A percentile compares a stretch with the other conserved stretches of the same genome.
Evolutionary conservation across 1,140 invertebrate species (phyloP).

Genomic region (Panagrolaimus sp.): DNA sequence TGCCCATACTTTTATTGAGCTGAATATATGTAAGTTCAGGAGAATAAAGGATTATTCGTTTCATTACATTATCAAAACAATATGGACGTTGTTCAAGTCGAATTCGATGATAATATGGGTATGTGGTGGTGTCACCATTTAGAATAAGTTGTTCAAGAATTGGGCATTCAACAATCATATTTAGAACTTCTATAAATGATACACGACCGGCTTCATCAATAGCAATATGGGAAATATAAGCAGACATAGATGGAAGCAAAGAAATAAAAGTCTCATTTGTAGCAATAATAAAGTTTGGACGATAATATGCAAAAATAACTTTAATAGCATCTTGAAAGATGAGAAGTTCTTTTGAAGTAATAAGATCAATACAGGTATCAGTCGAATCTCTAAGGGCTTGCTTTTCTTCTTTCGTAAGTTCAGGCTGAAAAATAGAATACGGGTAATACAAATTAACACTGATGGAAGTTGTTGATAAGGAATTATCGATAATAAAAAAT

Average conservation of each 20-base stretch:
- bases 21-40: not conserved
- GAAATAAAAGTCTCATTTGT: not conserved
- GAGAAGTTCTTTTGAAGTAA: not conserved
- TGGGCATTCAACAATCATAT: not conserved
- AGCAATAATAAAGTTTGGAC: not conserved
- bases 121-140: not conserved
- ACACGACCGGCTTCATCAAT: conserved; percentile 1
- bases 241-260: not conserved
- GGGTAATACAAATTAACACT: too few species aligned
- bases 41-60: not conserved
- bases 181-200: not conserved
- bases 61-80: not conserved
- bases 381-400: not conserved
- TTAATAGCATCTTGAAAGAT: not conserved
- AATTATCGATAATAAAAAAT: too few species aligned
- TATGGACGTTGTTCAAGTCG: not conserved
- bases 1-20: not conserved
- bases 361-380: not conserved
- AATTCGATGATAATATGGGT: not conserved
- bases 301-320: not conserved
- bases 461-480: not conserved
- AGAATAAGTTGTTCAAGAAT: not conserved
- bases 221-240: not conserved
- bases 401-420: too few species aligned
- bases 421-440: too few species aligned